Percentiles rank a stretch among this genome's conserved stretches.
phyloP scores from a whole-genome alignment of 2,797 vertebrate species.

The Sebastes minor region DNA sequence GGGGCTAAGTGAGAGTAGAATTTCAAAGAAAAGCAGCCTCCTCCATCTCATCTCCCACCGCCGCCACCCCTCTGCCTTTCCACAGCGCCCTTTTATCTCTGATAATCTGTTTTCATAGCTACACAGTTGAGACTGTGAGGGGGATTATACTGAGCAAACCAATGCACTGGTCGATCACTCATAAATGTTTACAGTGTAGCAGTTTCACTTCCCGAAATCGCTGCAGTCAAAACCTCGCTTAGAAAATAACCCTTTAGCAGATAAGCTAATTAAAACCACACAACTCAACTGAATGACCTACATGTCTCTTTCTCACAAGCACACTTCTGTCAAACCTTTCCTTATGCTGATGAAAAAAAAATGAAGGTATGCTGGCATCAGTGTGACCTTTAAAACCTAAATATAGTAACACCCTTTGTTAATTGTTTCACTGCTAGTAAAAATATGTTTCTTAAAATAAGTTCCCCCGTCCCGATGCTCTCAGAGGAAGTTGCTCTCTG shows the following conservation, averaged over 20 bases:
- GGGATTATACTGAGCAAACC: slow-evolving; percentile 58
- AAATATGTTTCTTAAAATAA: slow-evolving; percentile 66
- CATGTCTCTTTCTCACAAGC: slow-evolving; percentile 1
- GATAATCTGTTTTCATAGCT: slow-evolving; percentile 75
- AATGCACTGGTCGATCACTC: slow-evolving; percentile 42
- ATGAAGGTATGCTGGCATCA: neutral
- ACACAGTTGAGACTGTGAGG: slow-evolving; percentile 54
- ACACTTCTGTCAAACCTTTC: neutral
- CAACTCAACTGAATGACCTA: slow-evolving; percentile 3
- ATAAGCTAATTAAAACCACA: slow-evolving; percentile 17
- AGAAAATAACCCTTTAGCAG: neutral
- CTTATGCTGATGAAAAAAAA: neutral
- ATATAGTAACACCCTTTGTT: slow-evolving; percentile 68
- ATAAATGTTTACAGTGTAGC: slow-evolving; percentile 41
- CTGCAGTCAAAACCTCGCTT: slow-evolving; percentile 8
- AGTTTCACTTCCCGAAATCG: slow-evolving; percentile 48
- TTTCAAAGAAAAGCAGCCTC: slow-evolving; percentile 82
- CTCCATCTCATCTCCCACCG: slow-evolving; percentile 70
- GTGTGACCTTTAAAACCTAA: slow-evolving; percentile 66
- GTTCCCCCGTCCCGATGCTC: slow-evolving; percentile 24
- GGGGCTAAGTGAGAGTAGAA: slow-evolving; percentile 79
- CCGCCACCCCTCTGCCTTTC: slow-evolving; percentile 59
- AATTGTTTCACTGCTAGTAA: slow-evolving; percentile 62
- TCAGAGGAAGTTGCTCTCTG: slow-evolving; percentile 51
- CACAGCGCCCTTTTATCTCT: slow-evolving; percentile 70